A percentile compares a stretch with the other conserved stretches of the same genome.
phyloP scores from a whole-genome alignment of 2,113 vertebrate species.

The Dascyllus trimaculatus region DNA sequence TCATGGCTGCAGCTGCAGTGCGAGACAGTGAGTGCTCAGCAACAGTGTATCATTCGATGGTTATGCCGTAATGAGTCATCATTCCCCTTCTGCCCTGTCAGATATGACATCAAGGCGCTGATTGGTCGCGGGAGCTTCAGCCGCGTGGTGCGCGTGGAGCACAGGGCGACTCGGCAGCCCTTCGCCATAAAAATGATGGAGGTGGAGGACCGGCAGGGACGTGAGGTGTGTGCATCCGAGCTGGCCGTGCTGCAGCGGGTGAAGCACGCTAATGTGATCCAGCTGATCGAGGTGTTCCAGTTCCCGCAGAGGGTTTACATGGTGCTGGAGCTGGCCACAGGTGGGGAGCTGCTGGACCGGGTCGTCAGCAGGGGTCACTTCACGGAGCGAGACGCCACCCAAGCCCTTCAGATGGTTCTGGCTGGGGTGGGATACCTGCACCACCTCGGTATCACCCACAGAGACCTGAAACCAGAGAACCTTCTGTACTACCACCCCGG shows the following conservation, averaged over 20 bases:
- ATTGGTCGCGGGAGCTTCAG: constrained; percentile 81
- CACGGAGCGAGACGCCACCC: constrained; percentile 76
- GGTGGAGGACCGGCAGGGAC: constrained; percentile 65
- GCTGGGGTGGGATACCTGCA: constrained; percentile 77
- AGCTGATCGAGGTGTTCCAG: constrained; percentile 80
- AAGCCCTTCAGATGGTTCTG: constrained; percentile 74
- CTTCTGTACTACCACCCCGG: constrained; percentile 80
- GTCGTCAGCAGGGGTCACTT: constrained; percentile 76
- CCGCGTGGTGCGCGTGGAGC: constrained; percentile 78
- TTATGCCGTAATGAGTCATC: constrained; percentile 51
- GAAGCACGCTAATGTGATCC: constrained; percentile 74
- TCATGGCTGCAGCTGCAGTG: constrained; percentile 35
- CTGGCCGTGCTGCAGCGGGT: constrained; percentile 75
- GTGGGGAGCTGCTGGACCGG: constrained; percentile 78
- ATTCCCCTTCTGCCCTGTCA: constrained; percentile 62
- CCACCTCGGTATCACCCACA: constrained; percentile 73
- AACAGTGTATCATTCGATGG: constrained; percentile 35
- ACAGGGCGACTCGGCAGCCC: constrained; percentile 72
- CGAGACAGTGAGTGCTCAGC: constrained; percentile 28
- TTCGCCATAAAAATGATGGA: constrained; percentile 84
- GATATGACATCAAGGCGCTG: constrained; percentile 83
- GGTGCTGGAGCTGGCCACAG: constrained; percentile 79
- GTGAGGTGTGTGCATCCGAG: constrained; percentile 73
- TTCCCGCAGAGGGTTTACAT: constrained; percentile 71
- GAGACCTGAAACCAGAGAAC: constrained; percentile 81